These are phyloP conservation scores for Lacanobia oleracea DNA, from an alignment of 2,888 invertebrate species.

Conservation along the genomic window DNA sequence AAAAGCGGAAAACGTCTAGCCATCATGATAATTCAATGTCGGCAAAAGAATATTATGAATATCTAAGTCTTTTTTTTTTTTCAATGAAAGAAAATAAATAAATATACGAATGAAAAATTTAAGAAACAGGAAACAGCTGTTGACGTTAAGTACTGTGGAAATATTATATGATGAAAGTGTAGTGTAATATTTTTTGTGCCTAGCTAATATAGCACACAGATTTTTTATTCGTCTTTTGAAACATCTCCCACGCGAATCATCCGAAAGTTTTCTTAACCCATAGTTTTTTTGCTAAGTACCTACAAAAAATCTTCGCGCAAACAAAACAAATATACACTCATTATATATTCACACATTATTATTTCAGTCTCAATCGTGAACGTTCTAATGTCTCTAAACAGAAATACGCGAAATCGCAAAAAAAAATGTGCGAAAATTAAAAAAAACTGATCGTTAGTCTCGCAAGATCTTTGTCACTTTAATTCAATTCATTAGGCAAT, in stretches of 20 bases:
- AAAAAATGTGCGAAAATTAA: slow-evolving; percentile 2
- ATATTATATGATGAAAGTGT: slow-evolving; percentile 23
- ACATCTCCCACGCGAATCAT: slow-evolving; percentile 27
- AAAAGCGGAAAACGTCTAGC: slow-evolving; percentile 14
- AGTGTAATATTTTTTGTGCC: slow-evolving; percentile 12
- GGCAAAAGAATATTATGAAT: background rate
- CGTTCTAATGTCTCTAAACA: slow-evolving; percentile 15
- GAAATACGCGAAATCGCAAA: background rate
- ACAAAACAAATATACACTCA: slow-evolving; percentile 25
- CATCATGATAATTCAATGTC: background rate
- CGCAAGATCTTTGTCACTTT: background rate
- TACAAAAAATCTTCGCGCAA: slow-evolving; percentile 24
- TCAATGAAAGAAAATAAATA: slow-evolving; percentile 11
- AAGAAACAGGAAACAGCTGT: slow-evolving; percentile 24
- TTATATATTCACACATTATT: slow-evolving; percentile 33
- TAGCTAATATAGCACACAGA: slow-evolving; percentile 19
- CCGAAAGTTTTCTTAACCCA: slow-evolving; percentile 20
- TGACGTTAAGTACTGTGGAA: slow-evolving; percentile 22
- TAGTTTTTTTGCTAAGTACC: slow-evolving; percentile 26
- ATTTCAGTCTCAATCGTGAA: slow-evolving; percentile 24
- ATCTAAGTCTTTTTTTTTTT: background rate
- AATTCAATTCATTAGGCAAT: too few species aligned
- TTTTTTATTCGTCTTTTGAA: slow-evolving; percentile 23
- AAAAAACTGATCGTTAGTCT: background rate
- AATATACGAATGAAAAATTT: background rate